Base-by-base conservation (phyloP, 1,140 invertebrate species). In the Octopus sinensis region DNA sequence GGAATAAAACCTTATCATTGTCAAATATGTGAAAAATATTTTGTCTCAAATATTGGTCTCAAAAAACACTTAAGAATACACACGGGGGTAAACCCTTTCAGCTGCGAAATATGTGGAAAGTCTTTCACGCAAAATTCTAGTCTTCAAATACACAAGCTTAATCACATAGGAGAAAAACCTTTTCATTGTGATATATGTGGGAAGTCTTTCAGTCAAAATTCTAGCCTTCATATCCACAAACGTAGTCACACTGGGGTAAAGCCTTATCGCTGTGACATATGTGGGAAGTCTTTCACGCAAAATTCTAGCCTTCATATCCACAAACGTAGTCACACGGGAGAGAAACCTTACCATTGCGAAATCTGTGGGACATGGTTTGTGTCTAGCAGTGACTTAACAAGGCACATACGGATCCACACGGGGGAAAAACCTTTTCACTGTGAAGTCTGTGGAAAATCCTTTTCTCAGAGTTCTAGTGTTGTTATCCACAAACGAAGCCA, bases 131-230 rank as follows among this genome's bases (percentile, higher is more conserved):
- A 12, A 6, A 71, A 17, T 5, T 6, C 7, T 71, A 5, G 68
- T 71, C 30, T 71, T n/a, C 7, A 71, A 23, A 6, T 6, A 23
- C 68, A 71, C 68, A 12, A n/a, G 3, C 6, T 13, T 6, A 43
- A 43, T 43, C 30, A 43, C 30, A 43, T 43, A 1, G 30, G 30
- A 1, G 30, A 43, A 43, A 71, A 71, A 23, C 68, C 6, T n/a
- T 7, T 71, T 23, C 7, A 71, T 30, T 82, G 81, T 68, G 6
- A 76, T n/a, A 53, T 76, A 68, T 82, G 81, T 56, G 62, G 52
- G 5, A 80, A 76, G 5, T 5, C 13, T 6, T 82, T 82, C 54
- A 30, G 3, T 17, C 7, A 23, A 9, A 9, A 56, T 13, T n/a
- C 23, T 53, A 5, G 62, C 13, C 30, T 79, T 4, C 52, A 76